phyloP scores from a whole-genome alignment of 2,888 invertebrate genomes.

The Trichacis sp. region DNA sequence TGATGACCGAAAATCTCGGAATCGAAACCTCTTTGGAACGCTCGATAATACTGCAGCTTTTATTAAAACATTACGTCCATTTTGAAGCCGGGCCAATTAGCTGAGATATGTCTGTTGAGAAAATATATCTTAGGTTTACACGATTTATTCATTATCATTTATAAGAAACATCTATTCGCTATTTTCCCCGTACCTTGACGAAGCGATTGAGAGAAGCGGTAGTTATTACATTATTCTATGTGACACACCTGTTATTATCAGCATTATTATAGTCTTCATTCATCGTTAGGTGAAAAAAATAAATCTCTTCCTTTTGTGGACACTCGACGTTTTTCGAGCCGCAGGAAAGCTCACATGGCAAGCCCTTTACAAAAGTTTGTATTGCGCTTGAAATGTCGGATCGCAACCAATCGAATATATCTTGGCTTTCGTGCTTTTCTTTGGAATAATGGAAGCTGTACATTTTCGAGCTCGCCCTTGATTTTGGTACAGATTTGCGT shows the following conservation, averaged over 20 bases:
- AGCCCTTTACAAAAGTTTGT: neutral
- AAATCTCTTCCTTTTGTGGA: slow-evolving; percentile 14
- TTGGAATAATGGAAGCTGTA: slow-evolving; percentile 15
- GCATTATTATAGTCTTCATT: slow-evolving; percentile 23
- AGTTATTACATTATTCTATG: slow-evolving; percentile 31
- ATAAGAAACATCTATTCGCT: slow-evolving; percentile 46
- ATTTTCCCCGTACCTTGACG: slow-evolving; percentile 38
- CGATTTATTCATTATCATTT: slow-evolving; percentile 38
- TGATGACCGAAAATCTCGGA: neutral
- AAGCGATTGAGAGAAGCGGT: slow-evolving; percentile 44
- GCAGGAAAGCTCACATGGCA: neutral
- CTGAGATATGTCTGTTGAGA: slow-evolving; percentile 64
- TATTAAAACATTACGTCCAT: slow-evolving; percentile 43
- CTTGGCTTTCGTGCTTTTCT: too few relatives aligned
- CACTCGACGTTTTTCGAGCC: neutral
- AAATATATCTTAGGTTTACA: slow-evolving; percentile 56
- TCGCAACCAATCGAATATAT: too few relatives aligned
- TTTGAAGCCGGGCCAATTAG: slow-evolving; percentile 57
- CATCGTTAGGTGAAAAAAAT: slow-evolving; percentile 32
- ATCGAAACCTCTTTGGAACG: slow-evolving; percentile 14
- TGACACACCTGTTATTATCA: slow-evolving; percentile 35
- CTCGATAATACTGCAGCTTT: slow-evolving; percentile 16
- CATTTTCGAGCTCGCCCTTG: neutral
- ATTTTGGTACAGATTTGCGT: too few relatives aligned
- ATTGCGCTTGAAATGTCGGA: neutral